Evolutionary conservation across 2,888 invertebrate species (phyloP), one percentile per base, ranked within the genome.

Genomic region (Lasioglossum malachurum): DNA sequence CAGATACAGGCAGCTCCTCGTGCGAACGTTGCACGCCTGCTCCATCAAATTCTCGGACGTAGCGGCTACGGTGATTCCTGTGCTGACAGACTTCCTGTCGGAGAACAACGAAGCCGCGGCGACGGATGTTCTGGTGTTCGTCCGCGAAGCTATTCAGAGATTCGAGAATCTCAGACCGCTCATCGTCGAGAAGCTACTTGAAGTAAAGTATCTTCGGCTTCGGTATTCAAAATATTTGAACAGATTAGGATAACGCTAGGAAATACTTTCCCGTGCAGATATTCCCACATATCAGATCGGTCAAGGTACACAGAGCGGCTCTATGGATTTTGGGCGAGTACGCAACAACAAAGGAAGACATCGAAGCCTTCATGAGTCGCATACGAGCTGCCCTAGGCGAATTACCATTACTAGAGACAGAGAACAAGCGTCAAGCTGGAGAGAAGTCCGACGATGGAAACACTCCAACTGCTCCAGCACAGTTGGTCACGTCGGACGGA

Each of bases 301-400:
- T 98, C 5, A 98, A 98, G 96, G 98, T 99, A 46, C 98, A 99
- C 92, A 97, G 99, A 86, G 98, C 99, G 0, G 98, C 99, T 1
- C 96, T 99, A 80, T 99, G 99, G 99, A 98, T 99, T 93, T 96
- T 99, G 84, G 99, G 99, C 8, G 99, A 99, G 95, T 99, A 99
- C 95, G 98, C 99, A 2, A 97, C 97, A 83, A 96, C 97, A 0
- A 96, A 97, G 44, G 96, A 97, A 35, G 98, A 98, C 89, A 98
- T 99, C 64, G 96, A 97, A 87, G 97, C 97, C 84, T 98, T 99
- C 4, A 97, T 99, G 94, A 97, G 96, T 75, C 97, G 97, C 88
- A 96, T 99, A 53, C 96, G 97, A 88, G 96, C 97, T 88, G 96
- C 97, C 4, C 95, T 98, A 49, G 98, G 98, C 80, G 95, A 95